Conservation (phyloP, 2,888 invertebrate genomes). For the Andrena camellia region DNA sequence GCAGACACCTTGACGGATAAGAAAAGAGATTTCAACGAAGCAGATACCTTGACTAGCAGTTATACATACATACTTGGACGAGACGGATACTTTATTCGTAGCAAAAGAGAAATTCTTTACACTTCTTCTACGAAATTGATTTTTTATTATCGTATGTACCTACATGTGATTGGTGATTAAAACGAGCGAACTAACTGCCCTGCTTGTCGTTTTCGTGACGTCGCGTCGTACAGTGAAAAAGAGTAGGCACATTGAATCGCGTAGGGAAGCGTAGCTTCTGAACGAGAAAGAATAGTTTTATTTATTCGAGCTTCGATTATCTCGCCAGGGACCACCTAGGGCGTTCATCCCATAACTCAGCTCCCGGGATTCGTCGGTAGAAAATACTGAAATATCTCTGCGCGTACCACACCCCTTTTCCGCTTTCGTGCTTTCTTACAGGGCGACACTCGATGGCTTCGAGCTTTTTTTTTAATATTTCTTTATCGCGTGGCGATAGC, state of each 20-base stretch:
- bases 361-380: conserved; percentile 71
- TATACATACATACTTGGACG: no score
- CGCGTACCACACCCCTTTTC: conserved; percentile 52
- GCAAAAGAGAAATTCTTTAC: no score
- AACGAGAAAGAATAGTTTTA: conserved; percentile 70
- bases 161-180: not conserved
- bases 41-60: not conserved
- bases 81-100: no score
- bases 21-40: not conserved
- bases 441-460: conserved; percentile 25
- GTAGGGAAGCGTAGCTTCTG: conserved; percentile 9
- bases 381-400: conserved; percentile 52
- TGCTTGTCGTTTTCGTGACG: not conserved
- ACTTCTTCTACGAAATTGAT: not conserved
- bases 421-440: conserved; percentile 49
- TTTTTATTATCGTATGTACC: not conserved
- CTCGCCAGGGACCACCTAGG: conserved; percentile 78
- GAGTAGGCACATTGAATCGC: not conserved
- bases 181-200: no score
- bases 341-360: conserved; percentile 76
- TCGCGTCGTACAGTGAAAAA: not conserved
- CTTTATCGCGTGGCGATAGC: conserved; percentile 1
- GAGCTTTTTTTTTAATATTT: conserved; percentile 24
- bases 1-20: not conserved
- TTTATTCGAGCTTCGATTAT: conserved; percentile 81